Evolutionary conservation across 1,140 invertebrate species (phyloP).

Genomic region (Akabosia matsudoensis): DNA sequence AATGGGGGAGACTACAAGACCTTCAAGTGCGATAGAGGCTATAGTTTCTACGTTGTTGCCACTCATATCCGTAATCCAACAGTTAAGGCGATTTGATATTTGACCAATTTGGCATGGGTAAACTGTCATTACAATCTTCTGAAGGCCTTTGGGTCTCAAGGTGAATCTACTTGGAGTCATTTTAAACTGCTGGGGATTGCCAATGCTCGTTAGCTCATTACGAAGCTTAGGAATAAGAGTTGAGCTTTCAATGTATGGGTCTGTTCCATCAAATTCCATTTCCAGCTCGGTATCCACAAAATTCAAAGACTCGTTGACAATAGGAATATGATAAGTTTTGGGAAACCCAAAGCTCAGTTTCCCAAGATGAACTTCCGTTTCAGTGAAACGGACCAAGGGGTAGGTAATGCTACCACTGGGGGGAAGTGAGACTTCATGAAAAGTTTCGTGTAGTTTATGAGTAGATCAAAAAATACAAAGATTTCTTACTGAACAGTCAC

Average conservation of each 20-base stretch:
- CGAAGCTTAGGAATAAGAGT: background rate
- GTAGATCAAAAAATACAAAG: background rate
- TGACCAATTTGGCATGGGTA: background rate
- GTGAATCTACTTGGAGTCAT: background rate
- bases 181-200: background rate
- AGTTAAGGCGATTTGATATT: background rate
- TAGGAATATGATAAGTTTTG: conserved; percentile 41
- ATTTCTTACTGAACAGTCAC: conserved; percentile 34
- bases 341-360: conserved; percentile 50
- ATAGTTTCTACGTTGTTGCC: conserved; percentile 6
- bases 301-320: conserved; percentile 50
- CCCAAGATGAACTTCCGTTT: conserved; percentile 51
- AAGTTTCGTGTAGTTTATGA: too few species aligned
- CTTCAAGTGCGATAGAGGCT: background rate
- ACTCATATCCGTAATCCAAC: background rate
- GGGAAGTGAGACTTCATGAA: conserved; percentile 27
- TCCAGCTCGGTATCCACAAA: conserved; percentile 48
- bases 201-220: background rate
- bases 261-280: conserved; percentile 50
- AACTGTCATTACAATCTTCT: conserved; percentile 12
- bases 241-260: conserved; percentile 44
- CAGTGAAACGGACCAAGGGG: conserved; percentile 53
- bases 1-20: background rate
- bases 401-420: conserved; percentile 53
- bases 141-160: background rate